Conservation (phyloP, 2,888 invertebrate genomes). For the Drosophila yooni region DNA sequence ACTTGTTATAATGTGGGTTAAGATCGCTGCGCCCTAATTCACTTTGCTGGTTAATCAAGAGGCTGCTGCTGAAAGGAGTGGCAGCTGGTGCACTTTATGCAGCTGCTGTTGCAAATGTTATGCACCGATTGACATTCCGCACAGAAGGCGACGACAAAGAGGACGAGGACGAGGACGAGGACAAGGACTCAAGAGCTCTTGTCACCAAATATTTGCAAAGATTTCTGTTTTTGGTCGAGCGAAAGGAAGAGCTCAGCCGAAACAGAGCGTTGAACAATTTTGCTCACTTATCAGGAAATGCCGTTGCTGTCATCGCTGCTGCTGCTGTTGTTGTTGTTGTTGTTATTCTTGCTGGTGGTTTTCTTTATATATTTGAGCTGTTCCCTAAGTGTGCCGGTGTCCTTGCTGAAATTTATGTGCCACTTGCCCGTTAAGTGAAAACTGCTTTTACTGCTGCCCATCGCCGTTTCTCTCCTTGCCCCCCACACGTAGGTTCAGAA, state of each 20-base stretch:
- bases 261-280: conserved; percentile 55
- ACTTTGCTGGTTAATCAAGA: conserved; percentile 15
- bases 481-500: conserved; percentile 33
- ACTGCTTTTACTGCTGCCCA: conserved; percentile 53
- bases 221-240: conserved; percentile 30
- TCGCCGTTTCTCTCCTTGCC: not conserved
- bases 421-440: conserved; percentile 74
- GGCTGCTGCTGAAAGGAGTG: not conserved
- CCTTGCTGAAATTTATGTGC: conserved; percentile 77
- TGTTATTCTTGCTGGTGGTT: not conserved
- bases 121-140: conserved; percentile 60
- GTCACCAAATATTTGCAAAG: conserved; percentile 56
- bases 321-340: conserved; percentile 6
- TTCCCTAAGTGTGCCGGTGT: conserved; percentile 54
- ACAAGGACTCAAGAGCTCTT: conserved; percentile 47
- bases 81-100: conserved; percentile 35
- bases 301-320: conserved; percentile 33
- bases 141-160: not conserved
- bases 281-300: conserved; percentile 62
- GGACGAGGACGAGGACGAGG: conserved; percentile 5
- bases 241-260: conserved; percentile 15
- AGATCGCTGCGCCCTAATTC: conserved; percentile 20
- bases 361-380: conserved; percentile 17
- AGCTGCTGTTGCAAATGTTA: conserved; percentile 45
- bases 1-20: conserved; percentile 21